Conservation (phyloP, 2,888 invertebrate species). For the Chironomus riparius region DNA sequence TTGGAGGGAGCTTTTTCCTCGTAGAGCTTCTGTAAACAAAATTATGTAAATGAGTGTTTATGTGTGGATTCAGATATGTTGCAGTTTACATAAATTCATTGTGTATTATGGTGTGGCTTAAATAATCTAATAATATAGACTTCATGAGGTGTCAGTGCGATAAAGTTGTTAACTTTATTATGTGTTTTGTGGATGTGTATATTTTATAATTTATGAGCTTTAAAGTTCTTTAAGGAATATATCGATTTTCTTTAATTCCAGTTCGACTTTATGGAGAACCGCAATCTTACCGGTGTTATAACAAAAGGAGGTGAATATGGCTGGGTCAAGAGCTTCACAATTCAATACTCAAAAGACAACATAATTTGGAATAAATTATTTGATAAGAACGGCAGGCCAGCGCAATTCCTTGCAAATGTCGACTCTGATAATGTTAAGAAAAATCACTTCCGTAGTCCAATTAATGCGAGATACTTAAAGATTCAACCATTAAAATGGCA, state of each 20-base stretch:
- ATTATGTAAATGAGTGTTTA: no score
- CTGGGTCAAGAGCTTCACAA: constrained; percentile 66
- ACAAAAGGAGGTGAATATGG: constrained; percentile 61
- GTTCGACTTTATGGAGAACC: constrained; percentile 68
- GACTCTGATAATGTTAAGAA: constrained; percentile 52
- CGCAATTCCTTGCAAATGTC: constrained; percentile 62
- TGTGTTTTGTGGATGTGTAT: no score
- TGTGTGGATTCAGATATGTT: background rate
- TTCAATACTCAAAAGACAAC: constrained; percentile 64
- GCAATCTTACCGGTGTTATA: constrained; percentile 67
- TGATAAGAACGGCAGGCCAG: constrained; percentile 46
- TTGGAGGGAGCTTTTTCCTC: no score
- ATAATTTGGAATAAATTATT: constrained; percentile 61
- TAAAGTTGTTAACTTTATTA: constrained; percentile 33
- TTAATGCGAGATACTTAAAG: constrained; percentile 62
- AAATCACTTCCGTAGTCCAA: constrained; percentile 61
- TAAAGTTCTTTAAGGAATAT: background rate
- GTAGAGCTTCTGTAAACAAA: no score
- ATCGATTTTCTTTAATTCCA: constrained; percentile 35
- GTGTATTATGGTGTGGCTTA: constrained; percentile 22
- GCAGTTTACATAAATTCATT: background rate
- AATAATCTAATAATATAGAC: constrained; percentile 31
- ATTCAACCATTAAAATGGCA: constrained; percentile 66
- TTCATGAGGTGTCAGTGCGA: constrained; percentile 33
- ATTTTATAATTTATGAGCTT: no score